phyloP scores from a whole-genome alignment of 2,888 invertebrate genomes.

The Epinotia brunnichana region DNA sequence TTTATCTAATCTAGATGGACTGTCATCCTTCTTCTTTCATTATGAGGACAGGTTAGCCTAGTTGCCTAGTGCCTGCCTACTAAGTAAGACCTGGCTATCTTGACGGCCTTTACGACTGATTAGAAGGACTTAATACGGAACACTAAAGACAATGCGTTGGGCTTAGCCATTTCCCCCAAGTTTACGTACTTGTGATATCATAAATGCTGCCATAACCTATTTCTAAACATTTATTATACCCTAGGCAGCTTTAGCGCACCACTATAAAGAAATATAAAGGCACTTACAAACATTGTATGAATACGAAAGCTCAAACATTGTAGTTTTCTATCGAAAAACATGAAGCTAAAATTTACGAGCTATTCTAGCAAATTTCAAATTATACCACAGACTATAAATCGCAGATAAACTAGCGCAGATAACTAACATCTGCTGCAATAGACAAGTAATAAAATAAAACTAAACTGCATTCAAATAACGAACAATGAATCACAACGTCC shows the following conservation, averaged over 20 bases:
- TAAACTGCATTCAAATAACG: constrained; percentile 45
- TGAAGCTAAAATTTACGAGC: constrained; percentile 16
- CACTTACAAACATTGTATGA: constrained; percentile 20
- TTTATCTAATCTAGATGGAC: too few species aligned
- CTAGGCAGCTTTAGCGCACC: background rate
- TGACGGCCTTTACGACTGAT: constrained; percentile 2
- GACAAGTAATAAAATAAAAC: constrained; percentile 46
- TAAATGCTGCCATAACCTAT: constrained; percentile 26
- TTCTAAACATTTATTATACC: constrained; percentile 10
- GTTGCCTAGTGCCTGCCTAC: too few species aligned
- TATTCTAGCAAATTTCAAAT: constrained; percentile 37
- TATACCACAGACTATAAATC: constrained; percentile 23
- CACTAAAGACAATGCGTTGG: background rate
- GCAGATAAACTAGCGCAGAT: constrained; percentile 39
- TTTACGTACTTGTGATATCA: constrained; percentile 28
- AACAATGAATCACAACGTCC: constrained; percentile 66
- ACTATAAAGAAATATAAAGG: constrained; percentile 32
- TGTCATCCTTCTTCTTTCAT: too few species aligned
- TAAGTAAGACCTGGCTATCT: background rate
- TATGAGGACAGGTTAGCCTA: too few species aligned
- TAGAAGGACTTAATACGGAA: background rate
- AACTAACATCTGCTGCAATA: constrained; percentile 45
- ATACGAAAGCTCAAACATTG: constrained; percentile 14
- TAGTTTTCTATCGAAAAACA: constrained; percentile 22
- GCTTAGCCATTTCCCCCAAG: background rate